These are phyloP conservation scores for Pyrochroa serraticornis DNA, from an alignment of 2,888 invertebrate species.

Conservation along the genomic window DNA sequence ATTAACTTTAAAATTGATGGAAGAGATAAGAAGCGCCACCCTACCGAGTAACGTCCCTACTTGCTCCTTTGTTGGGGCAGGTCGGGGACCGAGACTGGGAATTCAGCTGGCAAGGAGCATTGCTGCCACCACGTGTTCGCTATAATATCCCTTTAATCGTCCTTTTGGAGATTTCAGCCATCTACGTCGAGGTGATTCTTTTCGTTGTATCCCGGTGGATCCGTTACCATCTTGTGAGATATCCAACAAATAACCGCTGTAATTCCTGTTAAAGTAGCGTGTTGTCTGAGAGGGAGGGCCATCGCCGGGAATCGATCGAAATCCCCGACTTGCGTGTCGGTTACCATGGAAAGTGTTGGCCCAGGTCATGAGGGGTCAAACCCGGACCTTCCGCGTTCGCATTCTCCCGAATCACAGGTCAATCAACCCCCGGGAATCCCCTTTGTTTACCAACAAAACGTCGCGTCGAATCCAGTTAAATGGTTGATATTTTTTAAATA, in stretches of 20 bases:
- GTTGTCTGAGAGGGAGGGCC: conserved; percentile 39
- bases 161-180: too few relatives aligned
- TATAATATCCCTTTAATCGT: too few relatives aligned
- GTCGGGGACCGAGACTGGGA: too few relatives aligned
- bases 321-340: conserved; percentile 59
- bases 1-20: too few relatives aligned
- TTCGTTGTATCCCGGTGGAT: too few relatives aligned
- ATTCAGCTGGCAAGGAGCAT: too few relatives aligned
- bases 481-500: too few relatives aligned
- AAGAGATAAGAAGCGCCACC: too few relatives aligned
- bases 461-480: background rate
- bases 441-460: conserved; percentile 45
- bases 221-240: background rate
- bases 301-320: conserved; percentile 54
- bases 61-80: too few relatives aligned
- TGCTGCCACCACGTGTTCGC: too few relatives aligned
- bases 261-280: conserved; percentile 25
- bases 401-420: conserved; percentile 41
- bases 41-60: too few relatives aligned
- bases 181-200: too few relatives aligned
- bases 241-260: conserved; percentile 2
- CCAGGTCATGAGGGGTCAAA: conserved; percentile 61
- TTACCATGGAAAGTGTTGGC: conserved; percentile 62
- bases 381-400: conserved; percentile 58
- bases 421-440: conserved; percentile 40